Evolutionary conservation across 2,888 invertebrate genomes (phyloP).

Genomic region (Lasioglossum oenotherae): DNA sequence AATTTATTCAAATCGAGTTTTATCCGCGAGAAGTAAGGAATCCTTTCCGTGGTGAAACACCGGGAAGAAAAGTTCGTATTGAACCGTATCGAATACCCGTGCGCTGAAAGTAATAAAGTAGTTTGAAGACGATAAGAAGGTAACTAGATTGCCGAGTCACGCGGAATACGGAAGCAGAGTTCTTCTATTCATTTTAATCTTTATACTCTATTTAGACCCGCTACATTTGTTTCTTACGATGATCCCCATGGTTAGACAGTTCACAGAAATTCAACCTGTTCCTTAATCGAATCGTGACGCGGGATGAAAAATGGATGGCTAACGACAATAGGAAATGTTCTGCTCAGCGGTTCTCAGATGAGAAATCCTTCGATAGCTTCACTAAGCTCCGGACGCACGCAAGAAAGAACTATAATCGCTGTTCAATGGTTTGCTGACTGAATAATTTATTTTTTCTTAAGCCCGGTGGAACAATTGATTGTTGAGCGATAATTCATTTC

Average conservation of each 20-base stretch:
- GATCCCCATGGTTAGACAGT: not conserved
- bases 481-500: not conserved
- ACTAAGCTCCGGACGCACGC: not conserved
- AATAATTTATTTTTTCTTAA: not conserved
- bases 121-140: conserved; percentile 26
- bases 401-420: not conserved
- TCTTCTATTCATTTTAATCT: conserved; percentile 41
- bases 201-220: not conserved
- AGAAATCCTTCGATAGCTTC: not conserved
- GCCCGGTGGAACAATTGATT: not conserved
- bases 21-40: not conserved
- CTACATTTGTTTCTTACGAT: not conserved
- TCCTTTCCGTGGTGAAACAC: not conserved
- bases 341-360: not conserved
- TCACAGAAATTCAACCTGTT: not conserved
- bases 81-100: conserved; percentile 11
- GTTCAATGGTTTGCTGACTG: not conserved
- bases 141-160: conserved; percentile 66
- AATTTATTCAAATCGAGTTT: conserved; percentile 13
- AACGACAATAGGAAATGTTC: conserved; percentile 22
- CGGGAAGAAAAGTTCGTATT: not conserved
- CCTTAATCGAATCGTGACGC: not conserved
- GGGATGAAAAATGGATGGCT: not conserved
- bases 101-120: not conserved
- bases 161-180: conserved; percentile 59